Evolutionary conservation across 2,113 vertebrate species (phyloP).

Genomic region (Protobothrops flavoviridis): DNA sequence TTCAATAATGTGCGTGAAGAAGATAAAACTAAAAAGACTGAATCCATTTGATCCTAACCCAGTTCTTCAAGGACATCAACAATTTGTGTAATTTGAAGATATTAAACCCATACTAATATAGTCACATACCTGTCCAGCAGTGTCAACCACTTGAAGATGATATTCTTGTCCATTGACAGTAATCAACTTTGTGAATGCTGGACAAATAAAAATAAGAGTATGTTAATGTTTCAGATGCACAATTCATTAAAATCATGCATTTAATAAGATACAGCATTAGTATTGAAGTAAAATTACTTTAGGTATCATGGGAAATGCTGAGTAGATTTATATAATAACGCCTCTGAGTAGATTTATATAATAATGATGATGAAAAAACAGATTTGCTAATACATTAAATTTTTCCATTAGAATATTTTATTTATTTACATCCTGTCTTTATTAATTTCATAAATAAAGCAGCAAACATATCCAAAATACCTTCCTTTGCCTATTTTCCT

Average conservation of each 20-base stretch:
- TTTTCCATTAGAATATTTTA: not conserved
- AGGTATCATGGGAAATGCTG: too few species aligned
- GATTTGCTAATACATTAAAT: not conserved
- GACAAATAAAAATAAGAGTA: conserved; percentile 40
- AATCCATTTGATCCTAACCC: not conserved
- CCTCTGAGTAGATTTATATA: not conserved
- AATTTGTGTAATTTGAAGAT: not conserved
- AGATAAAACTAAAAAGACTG: not conserved
- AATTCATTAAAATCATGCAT: not conserved
- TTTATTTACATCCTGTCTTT: not conserved
- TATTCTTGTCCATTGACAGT: conserved; percentile 98
- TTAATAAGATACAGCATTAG: not conserved
- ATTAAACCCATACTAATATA: not conserved
- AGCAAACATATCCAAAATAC: not conserved
- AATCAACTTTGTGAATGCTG: conserved; percentile 98
- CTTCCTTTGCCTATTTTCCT: not conserved
- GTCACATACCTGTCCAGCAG: conserved; percentile 90
- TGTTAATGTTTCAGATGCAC: conserved; percentile 14
- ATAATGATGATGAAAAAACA: not conserved
- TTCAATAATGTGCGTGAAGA: not conserved
- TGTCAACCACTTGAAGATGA: conserved; percentile 97
- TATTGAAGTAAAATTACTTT: not conserved
- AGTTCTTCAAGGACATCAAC: not conserved
- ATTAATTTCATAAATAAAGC: not conserved
- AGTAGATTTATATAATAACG: not conserved